These are phyloP conservation scores for Epinephelus fuscoguttatus DNA, from an alignment of 2,113 vertebrate genomes.

Conservation along the genomic window DNA sequence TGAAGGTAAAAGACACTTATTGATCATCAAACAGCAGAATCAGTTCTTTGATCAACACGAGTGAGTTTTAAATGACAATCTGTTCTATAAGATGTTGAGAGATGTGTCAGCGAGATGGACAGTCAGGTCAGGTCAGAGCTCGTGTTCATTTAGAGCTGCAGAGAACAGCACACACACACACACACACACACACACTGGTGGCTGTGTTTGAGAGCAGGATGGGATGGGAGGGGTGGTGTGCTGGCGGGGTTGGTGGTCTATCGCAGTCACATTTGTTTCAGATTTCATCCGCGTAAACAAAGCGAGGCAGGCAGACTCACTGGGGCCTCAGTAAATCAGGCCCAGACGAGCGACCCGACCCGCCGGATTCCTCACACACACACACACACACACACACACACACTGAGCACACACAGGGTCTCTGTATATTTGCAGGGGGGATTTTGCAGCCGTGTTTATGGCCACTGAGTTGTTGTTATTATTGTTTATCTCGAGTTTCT, in stretches of 20 bases:
- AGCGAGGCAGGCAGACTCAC: conserved; percentile 72
- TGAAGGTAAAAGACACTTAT: neutral
- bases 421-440: too few species aligned
- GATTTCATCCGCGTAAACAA: conserved; percentile 76
- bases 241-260: conserved; percentile 26
- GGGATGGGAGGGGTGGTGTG: neutral
- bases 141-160: neutral
- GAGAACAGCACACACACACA: neutral
- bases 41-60: neutral
- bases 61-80: neutral
- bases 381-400: neutral
- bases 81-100: neutral
- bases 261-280: conserved; percentile 77
- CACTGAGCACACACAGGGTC: neutral
- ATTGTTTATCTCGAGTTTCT: too few species aligned
- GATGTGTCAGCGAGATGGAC: neutral
- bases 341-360: conserved; percentile 55
- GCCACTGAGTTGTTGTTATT: too few species aligned
- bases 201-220: neutral
- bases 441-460: too few species aligned
- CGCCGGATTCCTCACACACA: neutral
- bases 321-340: conserved; percentile 77
- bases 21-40: neutral
- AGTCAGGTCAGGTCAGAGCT: neutral
- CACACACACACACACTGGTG: neutral